Conservation (phyloP, 2,113 vertebrate genomes). For the Ciconia maguari region DNA sequence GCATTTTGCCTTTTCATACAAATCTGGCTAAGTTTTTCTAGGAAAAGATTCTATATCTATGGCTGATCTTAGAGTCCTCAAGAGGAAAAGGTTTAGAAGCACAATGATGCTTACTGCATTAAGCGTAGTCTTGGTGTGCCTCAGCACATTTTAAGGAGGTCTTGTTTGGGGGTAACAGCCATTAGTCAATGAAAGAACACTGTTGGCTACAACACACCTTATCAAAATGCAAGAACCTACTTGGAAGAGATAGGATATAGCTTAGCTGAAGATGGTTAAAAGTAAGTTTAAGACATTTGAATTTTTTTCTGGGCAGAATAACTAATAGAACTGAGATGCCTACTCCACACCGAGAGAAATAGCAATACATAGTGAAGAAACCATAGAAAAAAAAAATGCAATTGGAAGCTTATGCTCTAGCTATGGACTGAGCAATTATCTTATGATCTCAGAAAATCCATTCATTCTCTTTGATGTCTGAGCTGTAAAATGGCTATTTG, state of each 20-base stretch:
- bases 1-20: not conserved
- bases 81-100: not conserved
- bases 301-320: not conserved
- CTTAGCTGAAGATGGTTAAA: not conserved
- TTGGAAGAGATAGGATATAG: not conserved
- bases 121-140: not conserved
- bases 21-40: not conserved
- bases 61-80: not conserved
- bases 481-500: not conserved
- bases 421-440: not conserved
- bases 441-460: not conserved
- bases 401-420: too few species aligned
- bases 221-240: not conserved
- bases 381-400: not conserved
- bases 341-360: not conserved
- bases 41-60: not conserved
- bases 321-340: not conserved
- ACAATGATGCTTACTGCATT: not conserved
- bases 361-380: not conserved
- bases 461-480: not conserved
- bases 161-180: not conserved
- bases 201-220: not conserved
- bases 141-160: not conserved
- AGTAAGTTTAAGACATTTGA: too few species aligned
- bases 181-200: not conserved